These are phyloP conservation scores for Lasioglossum vierecki DNA, from an alignment of 2,888 invertebrate genomes.

Conservation along the genomic window DNA sequence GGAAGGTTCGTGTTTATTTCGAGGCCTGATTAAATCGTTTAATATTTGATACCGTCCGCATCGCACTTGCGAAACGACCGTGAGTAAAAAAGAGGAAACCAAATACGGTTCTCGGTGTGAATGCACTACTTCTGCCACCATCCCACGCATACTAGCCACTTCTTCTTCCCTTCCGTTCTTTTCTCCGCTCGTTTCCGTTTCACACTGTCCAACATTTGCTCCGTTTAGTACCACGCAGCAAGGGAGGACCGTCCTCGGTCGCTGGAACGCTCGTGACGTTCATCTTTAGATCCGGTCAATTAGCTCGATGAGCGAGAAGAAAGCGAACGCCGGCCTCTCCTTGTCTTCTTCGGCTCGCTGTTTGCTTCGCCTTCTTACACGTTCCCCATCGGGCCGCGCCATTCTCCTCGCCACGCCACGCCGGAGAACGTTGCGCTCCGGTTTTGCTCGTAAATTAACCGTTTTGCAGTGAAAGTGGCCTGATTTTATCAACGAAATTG, in stretches of 20 bases:
- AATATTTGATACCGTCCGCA: background rate
- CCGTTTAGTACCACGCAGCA: conserved; percentile 6
- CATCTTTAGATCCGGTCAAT: conserved; percentile 62
- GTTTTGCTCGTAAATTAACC: conserved; percentile 63
- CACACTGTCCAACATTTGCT: conserved; percentile 4
- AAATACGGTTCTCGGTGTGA: conserved; percentile 40
- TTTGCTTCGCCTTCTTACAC: conserved; percentile 14
- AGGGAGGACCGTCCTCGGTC: conserved; percentile 47
- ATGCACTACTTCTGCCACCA: conserved; percentile 27
- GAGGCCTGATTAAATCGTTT: background rate
- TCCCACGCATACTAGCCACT: conserved; percentile 27
- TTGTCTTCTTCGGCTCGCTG: conserved; percentile 6
- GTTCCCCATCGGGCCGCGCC: background rate
- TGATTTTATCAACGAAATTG: conserved; percentile 59
- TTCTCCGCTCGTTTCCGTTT: conserved; percentile 24
- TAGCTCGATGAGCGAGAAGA: conserved; percentile 58
- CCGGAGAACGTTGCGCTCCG: conserved; percentile 12
- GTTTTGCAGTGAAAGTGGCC: conserved; percentile 65
- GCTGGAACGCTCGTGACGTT: conserved; percentile 38
- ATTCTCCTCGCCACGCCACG: conserved; percentile 17
- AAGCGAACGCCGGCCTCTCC: conserved; percentile 41
- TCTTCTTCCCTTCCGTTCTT: background rate
- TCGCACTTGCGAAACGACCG: background rate
- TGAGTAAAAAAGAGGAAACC: conserved; percentile 4
- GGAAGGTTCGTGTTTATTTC: background rate